A percentile compares a stretch with the other conserved stretches of the same genome.
Evolutionary conservation across 64 coral and sea anemone species (phyloP).

Genomic region (Porites australiensis): DNA sequence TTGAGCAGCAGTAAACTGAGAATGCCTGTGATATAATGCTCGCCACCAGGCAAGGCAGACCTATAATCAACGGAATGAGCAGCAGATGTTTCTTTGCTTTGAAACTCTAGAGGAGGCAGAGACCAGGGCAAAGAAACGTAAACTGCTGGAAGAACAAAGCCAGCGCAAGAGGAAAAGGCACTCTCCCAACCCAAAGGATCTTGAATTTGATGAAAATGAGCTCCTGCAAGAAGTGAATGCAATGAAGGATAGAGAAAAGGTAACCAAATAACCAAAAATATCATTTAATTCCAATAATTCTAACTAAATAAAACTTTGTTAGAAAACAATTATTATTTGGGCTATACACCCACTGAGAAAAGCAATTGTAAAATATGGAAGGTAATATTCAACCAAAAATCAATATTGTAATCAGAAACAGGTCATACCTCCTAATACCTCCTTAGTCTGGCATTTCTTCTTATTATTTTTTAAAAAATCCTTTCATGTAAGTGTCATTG

Average conservation of each 20-base stretch:
- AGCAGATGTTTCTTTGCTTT: conserved; percentile 5
- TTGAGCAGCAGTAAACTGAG: not conserved
- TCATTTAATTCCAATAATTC: too few relatives aligned
- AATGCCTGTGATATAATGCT: conserved; percentile 11
- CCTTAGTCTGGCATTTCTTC: not conserved
- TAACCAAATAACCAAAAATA: not conserved
- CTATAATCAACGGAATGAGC: conserved; percentile 21
- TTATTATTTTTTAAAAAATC: not conserved
- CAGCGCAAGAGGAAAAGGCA: conserved; percentile 9
- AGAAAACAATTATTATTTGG: not conserved
- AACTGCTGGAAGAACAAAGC: not conserved
- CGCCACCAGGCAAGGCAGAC: conserved; percentile 14
- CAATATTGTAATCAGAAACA: not conserved
- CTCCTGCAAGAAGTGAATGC: conserved; percentile 31
- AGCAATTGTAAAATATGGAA: not conserved
- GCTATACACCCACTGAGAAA: not conserved
- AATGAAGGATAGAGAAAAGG: conserved; percentile 20
- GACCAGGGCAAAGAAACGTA: not conserved
- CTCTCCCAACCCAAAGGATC: not conserved
- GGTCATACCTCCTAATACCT: not conserved
- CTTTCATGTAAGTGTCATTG: not conserved
- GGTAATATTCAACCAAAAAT: not conserved
- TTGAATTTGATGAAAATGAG: conserved; percentile 29
- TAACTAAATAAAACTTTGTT: not conserved
- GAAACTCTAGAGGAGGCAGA: not conserved